Evolutionary conservation across 2,113 vertebrate genomes (phyloP).

Genomic region (Ptilorrhoa leucosticta): DNA sequence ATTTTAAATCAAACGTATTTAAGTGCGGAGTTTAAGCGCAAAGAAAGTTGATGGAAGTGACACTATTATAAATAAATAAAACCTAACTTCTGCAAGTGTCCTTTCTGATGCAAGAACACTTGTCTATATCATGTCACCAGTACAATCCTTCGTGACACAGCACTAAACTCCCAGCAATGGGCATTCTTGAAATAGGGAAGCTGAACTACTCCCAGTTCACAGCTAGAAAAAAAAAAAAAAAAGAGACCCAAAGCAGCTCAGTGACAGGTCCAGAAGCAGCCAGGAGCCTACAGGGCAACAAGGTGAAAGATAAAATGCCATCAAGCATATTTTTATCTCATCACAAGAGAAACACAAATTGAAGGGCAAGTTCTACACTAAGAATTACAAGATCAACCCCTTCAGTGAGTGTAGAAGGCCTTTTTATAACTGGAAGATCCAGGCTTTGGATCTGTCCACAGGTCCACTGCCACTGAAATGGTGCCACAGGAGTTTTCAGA

Average conservation of each 20-base stretch:
- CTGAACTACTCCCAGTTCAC: background rate
- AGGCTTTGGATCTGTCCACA: background rate
- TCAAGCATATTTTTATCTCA: background rate
- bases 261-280: background rate
- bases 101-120: background rate
- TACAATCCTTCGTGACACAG: background rate
- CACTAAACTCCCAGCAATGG: fast-evolving
- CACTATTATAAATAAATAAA: background rate
- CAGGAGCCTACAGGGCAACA: background rate
- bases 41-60: background rate
- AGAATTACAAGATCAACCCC: background rate
- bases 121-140: background rate
- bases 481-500: background rate
- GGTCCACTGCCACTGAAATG: background rate
- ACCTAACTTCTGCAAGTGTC: background rate
- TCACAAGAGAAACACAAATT: background rate
- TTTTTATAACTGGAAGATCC: background rate
- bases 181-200: background rate
- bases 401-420: background rate
- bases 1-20: background rate
- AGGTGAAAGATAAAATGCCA: background rate
- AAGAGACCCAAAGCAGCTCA: background rate
- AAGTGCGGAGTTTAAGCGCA: background rate
- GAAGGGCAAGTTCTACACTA: background rate
- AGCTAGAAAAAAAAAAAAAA: background rate